phyloP scores from a whole-genome alignment of 2,113 vertebrate genomes.

The Apodemus speciosus region DNA sequence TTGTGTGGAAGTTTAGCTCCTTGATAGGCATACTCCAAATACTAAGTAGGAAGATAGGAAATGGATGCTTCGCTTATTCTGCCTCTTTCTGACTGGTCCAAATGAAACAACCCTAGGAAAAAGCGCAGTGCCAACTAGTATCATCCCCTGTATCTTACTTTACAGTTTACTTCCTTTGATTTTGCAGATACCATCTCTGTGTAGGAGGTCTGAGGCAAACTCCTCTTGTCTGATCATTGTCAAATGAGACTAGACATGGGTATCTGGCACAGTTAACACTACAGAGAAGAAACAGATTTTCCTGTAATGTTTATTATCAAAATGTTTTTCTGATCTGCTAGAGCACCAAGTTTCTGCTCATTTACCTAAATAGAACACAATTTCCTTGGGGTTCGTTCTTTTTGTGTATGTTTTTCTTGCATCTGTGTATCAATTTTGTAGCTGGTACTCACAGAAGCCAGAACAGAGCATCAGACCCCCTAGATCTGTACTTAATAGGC shows the following conservation, averaged over 20 bases:
- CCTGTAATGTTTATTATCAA: not conserved
- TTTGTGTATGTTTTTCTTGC: not conserved
- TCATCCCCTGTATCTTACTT: not conserved
- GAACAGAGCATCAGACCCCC: not conserved
- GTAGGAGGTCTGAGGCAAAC: not conserved
- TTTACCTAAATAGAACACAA: not conserved
- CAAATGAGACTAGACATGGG: not conserved
- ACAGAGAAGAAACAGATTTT: not conserved
- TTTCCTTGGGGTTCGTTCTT: not conserved
- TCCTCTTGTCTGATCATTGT: not conserved
- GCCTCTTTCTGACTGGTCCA: not conserved
- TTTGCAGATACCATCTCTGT: not conserved
- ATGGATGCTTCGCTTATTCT: not conserved
- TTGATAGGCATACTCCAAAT: not conserved
- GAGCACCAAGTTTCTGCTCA: not conserved
- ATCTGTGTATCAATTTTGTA: not conserved
- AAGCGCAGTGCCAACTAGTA: not conserved
- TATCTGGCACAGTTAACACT: not conserved
- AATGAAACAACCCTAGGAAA: not conserved
- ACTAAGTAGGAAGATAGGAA: not conserved
- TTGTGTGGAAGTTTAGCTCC: not conserved
- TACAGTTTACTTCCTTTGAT: not conserved
- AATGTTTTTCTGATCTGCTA: conserved; percentile 34
- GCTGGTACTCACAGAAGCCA: not conserved
- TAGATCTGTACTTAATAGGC: not conserved